These are phyloP conservation scores for Lutjanus campechanus DNA, from an alignment of 2,797 vertebrate species.

Conservation along the genomic window DNA sequence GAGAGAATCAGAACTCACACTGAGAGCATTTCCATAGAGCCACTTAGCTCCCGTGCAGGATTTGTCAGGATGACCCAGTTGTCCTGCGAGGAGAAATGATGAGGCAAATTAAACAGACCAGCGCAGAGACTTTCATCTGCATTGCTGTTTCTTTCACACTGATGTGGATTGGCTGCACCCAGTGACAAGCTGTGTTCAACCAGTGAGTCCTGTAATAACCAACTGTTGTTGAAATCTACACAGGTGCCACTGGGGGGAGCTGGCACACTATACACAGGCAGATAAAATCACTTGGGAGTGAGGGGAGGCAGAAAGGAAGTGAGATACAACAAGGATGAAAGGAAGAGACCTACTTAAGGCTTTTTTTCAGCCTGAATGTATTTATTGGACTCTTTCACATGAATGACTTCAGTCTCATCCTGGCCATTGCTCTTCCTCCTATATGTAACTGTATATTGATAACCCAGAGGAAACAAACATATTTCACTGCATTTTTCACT, in stretches of 20 bases:
- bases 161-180: constrained; percentile 29
- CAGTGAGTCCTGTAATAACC: neutral
- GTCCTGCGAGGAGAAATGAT: constrained; percentile 45
- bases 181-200: constrained; percentile 15
- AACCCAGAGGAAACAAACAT: constrained; percentile 48
- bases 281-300: constrained; percentile 26
- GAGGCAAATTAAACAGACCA: constrained; percentile 55
- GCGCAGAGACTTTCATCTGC: constrained; percentile 49
- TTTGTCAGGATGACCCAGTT: constrained; percentile 80
- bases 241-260: constrained; percentile 76
- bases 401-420: constrained; percentile 67
- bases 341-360: constrained; percentile 56
- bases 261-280: constrained; percentile 57
- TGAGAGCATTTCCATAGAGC: constrained; percentile 64
- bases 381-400: constrained; percentile 75
- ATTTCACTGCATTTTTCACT: constrained; percentile 59
- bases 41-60: constrained; percentile 63
- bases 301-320: constrained; percentile 37
- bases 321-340: constrained; percentile 51
- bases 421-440: constrained; percentile 49
- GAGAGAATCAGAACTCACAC: constrained; percentile 67
- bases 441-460: constrained; percentile 55
- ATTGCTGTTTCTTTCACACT: constrained; percentile 33
- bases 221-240: constrained; percentile 48
- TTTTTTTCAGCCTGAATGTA: constrained; percentile 57